A percentile compares a stretch with the other conserved stretches of the same genome.
phyloP scores from a whole-genome alignment of 2,888 invertebrate genomes.

The Pyrocoelia pectoralis region DNA sequence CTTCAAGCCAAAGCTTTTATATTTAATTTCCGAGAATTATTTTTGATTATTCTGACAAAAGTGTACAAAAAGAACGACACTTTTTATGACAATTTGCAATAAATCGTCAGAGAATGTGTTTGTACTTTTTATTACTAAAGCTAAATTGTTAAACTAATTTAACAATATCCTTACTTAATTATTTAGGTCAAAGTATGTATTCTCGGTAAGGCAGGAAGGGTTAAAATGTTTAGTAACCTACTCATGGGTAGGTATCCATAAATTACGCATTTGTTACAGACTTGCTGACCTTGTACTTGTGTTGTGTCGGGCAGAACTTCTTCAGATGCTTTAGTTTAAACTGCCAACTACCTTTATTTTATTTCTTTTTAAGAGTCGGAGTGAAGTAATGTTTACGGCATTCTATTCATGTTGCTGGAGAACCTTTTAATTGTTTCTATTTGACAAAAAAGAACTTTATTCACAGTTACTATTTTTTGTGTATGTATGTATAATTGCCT shows the following conservation, averaged over 20 bases:
- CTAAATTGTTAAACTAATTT: constrained; percentile 40
- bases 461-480: too few relatives aligned
- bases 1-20: neutral
- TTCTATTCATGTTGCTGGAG: constrained; percentile 6
- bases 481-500: too few relatives aligned
- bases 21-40: constrained; percentile 1
- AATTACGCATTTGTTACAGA: constrained; percentile 49
- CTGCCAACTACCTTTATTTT: neutral
- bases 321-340: constrained; percentile 24
- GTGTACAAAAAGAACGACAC: neutral
- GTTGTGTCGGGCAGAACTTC: constrained; percentile 35
- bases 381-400: neutral
- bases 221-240: constrained; percentile 43
- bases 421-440: too few relatives aligned
- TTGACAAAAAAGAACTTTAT: too few relatives aligned
- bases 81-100: neutral
- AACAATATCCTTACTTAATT: constrained; percentile 40
- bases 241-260: constrained; percentile 41
- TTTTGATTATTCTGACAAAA: neutral
- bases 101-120: neutral
- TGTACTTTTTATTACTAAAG: constrained; percentile 14
- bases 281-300: constrained; percentile 40
- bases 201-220: constrained; percentile 32
- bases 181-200: constrained; percentile 43
- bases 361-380: neutral